Evolutionary conservation across 2,797 vertebrate species (phyloP).

Genomic region (Cuculus canorus): DNA sequence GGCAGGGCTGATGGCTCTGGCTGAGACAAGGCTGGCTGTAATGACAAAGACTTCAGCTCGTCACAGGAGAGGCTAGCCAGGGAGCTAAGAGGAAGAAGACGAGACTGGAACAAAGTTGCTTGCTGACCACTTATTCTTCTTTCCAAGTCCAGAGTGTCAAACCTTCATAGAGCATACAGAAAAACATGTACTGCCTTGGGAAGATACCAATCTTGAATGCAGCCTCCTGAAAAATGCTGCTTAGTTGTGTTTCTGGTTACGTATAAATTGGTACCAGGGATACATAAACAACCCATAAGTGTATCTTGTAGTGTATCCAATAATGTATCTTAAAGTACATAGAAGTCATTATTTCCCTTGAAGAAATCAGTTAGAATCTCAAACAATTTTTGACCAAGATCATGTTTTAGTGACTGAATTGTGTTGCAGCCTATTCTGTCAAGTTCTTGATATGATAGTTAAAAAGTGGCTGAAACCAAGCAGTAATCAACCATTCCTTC

Average conservation of each 20-base stretch:
- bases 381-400: not conserved
- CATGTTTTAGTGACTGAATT: not conserved
- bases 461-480: not conserved
- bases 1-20: not conserved
- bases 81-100: not conserved
- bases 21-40: not conserved
- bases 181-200: not conserved
- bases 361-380: not conserved
- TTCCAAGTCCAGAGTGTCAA: not conserved
- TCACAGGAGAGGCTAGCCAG: not conserved
- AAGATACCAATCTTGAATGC: not conserved
- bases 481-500: not conserved
- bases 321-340: not conserved
- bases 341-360: not conserved
- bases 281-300: not conserved
- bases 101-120: not conserved
- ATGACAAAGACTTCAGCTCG: not conserved
- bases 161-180: not conserved
- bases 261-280: not conserved
- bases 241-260: not conserved
- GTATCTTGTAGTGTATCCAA: not conserved
- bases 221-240: not conserved
- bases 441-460: not conserved
- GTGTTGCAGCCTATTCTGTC: not conserved
- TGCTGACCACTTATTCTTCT: not conserved